phyloP scores from a whole-genome alignment of 2,888 invertebrate species.

The Actias luna region DNA sequence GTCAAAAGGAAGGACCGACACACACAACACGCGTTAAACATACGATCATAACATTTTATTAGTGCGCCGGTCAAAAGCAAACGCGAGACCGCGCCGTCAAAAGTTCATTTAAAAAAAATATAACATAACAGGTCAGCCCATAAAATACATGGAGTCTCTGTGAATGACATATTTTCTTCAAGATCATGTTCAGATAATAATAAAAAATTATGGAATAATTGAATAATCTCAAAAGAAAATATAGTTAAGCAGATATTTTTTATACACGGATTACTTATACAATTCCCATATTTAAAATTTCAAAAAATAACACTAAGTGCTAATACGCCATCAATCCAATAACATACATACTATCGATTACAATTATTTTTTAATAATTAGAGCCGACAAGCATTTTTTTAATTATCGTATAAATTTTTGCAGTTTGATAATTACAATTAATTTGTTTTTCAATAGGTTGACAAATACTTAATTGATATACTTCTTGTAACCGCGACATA shows the following conservation, averaged over 20 bases:
- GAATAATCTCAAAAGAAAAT: constrained; percentile 21
- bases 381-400: constrained; percentile 23
- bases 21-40: constrained; percentile 79
- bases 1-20: constrained; percentile 80
- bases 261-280: background rate
- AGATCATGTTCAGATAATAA: constrained; percentile 45
- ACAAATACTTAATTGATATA: constrained; percentile 50
- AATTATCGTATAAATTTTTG: constrained; percentile 35
- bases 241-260: constrained; percentile 15
- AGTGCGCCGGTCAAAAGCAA: constrained; percentile 79
- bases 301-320: background rate
- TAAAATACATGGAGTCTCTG: constrained; percentile 75
- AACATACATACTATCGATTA: constrained; percentile 5
- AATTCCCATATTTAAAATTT: background rate
- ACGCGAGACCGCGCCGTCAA: constrained; percentile 75
- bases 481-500: constrained; percentile 46
- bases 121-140: constrained; percentile 69
- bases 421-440: constrained; percentile 45
- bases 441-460: constrained; percentile 42
- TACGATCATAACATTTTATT: constrained; percentile 82
- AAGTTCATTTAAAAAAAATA: constrained; percentile 76
- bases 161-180: constrained; percentile 60
- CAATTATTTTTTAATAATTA: constrained; percentile 13
- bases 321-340: too few relatives aligned
- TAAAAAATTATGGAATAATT: constrained; percentile 35